Evolutionary conservation across 2,113 vertebrate genomes (phyloP).

Genomic region (Micronisus gabar): DNA sequence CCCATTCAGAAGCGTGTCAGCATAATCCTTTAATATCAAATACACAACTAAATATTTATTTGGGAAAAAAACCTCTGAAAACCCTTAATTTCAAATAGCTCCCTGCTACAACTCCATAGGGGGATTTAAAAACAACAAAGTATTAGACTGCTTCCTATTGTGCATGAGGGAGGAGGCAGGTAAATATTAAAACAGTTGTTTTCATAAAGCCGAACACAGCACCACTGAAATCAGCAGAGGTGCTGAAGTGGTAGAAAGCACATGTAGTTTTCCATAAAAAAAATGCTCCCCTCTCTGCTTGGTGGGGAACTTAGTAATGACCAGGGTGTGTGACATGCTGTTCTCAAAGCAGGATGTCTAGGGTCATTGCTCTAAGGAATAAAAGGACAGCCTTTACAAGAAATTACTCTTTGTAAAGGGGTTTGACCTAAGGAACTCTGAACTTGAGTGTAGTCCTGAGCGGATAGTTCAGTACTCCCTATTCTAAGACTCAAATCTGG

Average conservation of each 20-base stretch:
- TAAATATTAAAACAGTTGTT: conserved; percentile 17
- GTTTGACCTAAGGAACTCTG: neutral
- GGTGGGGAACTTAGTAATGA: neutral
- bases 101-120: conserved; percentile 14
- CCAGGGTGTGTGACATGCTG: neutral
- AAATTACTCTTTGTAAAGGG: neutral
- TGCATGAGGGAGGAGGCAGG: neutral
- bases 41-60: conserved; percentile 52
- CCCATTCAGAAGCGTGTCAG: conserved; percentile 45
- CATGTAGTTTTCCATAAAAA: neutral
- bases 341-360: neutral
- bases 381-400: neutral
- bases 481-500: neutral
- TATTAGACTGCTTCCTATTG: conserved; percentile 2
- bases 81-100: conserved; percentile 29
- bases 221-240: neutral
- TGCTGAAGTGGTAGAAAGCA: neutral
- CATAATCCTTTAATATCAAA: conserved; percentile 64
- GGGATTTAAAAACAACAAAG: conserved; percentile 35
- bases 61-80: neutral
- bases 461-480: neutral
- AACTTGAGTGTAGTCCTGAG: neutral
- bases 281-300: neutral
- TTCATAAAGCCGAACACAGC: neutral
- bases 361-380: neutral